A percentile compares a stretch with the other conserved stretches of the same genome.
Conservation (phyloP, 2,797 vertebrate species). For the Neoniphon sammara region DNA sequence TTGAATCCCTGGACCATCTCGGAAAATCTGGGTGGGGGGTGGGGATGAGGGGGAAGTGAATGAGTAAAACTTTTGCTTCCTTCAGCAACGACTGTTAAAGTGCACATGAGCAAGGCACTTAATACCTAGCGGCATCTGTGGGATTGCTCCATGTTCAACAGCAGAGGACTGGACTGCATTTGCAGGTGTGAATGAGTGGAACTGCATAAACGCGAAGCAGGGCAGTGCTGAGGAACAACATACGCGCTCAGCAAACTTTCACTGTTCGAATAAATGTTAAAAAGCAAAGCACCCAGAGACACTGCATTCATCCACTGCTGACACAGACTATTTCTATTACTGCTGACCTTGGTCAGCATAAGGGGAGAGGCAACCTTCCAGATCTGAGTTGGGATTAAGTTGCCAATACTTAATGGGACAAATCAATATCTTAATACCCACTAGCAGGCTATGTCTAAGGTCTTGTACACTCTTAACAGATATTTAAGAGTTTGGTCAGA, state of each 20-base stretch:
- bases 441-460: too few species aligned
- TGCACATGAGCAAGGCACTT: too few species aligned
- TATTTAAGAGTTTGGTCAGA: too few species aligned
- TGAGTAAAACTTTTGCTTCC: too few species aligned
- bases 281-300: slow-evolving; percentile 25
- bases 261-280: slow-evolving; percentile 31
- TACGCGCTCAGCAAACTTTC: slow-evolving; percentile 25
- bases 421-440: neutral
- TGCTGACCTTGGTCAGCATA: slow-evolving; percentile 11
- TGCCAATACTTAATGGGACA: slow-evolving; percentile 6
- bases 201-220: neutral
- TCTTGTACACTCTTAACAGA: too few species aligned
- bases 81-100: too few species aligned
- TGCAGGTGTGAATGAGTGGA: neutral
- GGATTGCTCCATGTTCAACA: too few species aligned
- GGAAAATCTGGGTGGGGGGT: too few species aligned
- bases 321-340: slow-evolving; percentile 17
- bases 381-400: neutral
- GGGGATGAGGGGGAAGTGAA: too few species aligned
- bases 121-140: too few species aligned
- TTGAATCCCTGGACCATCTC: too few species aligned
- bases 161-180: too few species aligned
- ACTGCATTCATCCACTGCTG: slow-evolving; percentile 13
- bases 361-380: neutral
- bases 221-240: neutral